Evolutionary conservation across 2,888 invertebrate species (phyloP), one percentile per base, ranked within the genome.

Genomic region (Eremobia ochroleuca): DNA sequence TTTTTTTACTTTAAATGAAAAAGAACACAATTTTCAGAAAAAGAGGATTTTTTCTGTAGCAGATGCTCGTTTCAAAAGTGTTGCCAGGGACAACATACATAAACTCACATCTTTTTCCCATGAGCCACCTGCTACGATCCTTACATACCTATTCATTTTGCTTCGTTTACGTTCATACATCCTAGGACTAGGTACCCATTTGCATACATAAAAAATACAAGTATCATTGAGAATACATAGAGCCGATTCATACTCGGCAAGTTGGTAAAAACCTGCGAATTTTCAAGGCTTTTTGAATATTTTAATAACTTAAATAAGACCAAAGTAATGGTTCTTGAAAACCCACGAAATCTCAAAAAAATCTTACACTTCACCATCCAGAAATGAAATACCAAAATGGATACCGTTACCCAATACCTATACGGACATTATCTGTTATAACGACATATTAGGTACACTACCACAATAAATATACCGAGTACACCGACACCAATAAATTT

Each of bases 381-480:
- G 87, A 90, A 92, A 94, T 93, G 94, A 94, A 94, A 92, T 91
- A 93, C 75, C 71, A 83, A 86, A 87, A 88, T 86, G 80, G 78
- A 28, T 75, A 65, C 94, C 95, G 95, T 96, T 96, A 95, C 90
- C 91, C 93, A 93, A 79, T 83, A 83, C 69, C 46, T 94, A 93
- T 87, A 85, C 86, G 49, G 69, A 79, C 89, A 95, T 94, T 95
- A 96, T 96, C 95, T 93, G 82, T 91, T 76, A 92, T 93, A 93
- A 93, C 93, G 94, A 94, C 93, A 94, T 94, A 96, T 96, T 95
- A 96, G 94, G 96, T 95, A 95, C 94, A 94, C 89, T 92, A 83
- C 86, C 90, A 90, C 90, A 92, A 95, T 95, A 96, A 95, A 96
- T 95, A 95, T 90, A 81, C 85, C 72, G 79, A 77, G 90, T 92